A percentile compares a stretch with the other conserved stretches of the same genome.
These are phyloP conservation scores for Scolopax bukidnonensis DNA, from an alignment of 2,797 vertebrate genomes.

Conservation along the genomic window DNA sequence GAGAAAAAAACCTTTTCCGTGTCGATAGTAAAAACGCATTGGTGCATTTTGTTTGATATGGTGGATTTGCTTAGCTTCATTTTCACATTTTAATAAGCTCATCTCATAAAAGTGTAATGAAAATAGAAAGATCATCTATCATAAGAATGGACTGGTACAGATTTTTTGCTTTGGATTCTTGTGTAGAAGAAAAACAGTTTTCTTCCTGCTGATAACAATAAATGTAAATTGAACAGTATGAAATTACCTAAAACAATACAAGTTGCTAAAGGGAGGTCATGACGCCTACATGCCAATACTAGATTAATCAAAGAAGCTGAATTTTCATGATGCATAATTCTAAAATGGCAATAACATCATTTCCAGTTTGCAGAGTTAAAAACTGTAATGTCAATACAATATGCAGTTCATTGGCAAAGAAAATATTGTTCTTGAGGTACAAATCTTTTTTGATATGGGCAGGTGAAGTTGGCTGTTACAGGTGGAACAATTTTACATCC, in stretches of 20 bases:
- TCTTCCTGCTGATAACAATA: slow-evolving; percentile 59
- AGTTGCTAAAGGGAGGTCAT: slow-evolving; percentile 51
- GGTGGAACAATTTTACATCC: neutral
- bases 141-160: slow-evolving; percentile 33
- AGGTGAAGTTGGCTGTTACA: neutral
- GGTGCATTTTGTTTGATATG: slow-evolving; percentile 70
- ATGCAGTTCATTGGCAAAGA: slow-evolving; percentile 15
- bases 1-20: slow-evolving; percentile 37
- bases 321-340: neutral
- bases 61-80: slow-evolving; percentile 72
- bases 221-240: slow-evolving; percentile 67
- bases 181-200: slow-evolving; percentile 64
- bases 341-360: neutral
- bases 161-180: slow-evolving; percentile 51
- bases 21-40: slow-evolving; percentile 34
- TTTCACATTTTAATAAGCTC: slow-evolving; percentile 78
- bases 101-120: slow-evolving; percentile 76
- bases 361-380: neutral
- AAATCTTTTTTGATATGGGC: neutral
- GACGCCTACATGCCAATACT: slow-evolving; percentile 52
- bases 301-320: slow-evolving; percentile 67
- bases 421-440: neutral
- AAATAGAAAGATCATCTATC: slow-evolving; percentile 74
- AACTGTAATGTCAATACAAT: neutral
- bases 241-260: slow-evolving; percentile 69